These are phyloP conservation scores for Phataginus tricuspis DNA, from an alignment of 2,797 vertebrate species.

Conservation along the genomic window DNA sequence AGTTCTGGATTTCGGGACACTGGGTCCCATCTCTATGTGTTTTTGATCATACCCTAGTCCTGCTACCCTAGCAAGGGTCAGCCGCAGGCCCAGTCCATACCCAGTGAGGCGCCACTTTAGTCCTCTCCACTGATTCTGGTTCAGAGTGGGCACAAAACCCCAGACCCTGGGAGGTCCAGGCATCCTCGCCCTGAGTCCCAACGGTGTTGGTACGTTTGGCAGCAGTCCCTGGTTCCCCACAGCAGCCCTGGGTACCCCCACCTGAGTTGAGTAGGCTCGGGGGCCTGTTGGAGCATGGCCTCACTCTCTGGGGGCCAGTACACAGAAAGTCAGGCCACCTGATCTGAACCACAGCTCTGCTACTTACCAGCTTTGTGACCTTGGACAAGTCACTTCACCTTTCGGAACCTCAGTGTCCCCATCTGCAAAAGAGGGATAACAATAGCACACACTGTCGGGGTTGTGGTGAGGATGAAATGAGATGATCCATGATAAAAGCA, in stretches of 20 bases:
- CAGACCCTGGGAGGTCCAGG: not conserved
- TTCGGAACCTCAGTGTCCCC: slow-evolving; percentile 50
- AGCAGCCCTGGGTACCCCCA: not conserved
- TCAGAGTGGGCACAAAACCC: not conserved
- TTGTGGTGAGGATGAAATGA: not conserved
- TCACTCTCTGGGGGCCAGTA: not conserved
- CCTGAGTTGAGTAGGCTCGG: not conserved
- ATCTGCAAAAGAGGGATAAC: slow-evolving; percentile 55
- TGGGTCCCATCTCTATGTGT: not conserved
- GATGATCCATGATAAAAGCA: not conserved
- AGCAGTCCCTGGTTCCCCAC: not conserved
- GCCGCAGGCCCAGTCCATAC: not conserved
- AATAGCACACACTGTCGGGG: not conserved
- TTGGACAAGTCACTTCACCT: slow-evolving; percentile 43
- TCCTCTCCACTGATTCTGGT: not conserved
- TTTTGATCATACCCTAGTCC: not conserved
- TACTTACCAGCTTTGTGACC: slow-evolving; percentile 61
- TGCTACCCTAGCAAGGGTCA: not conserved
- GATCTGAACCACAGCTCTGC: not conserved
- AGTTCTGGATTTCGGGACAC: not conserved
- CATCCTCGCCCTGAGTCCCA: not conserved
- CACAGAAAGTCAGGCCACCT: not conserved
- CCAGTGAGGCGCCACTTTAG: not conserved
- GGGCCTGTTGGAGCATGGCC: not conserved
- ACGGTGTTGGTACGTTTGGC: not conserved